Conservation (phyloP, 1,140 invertebrate species). For the Heliconius hewitsoni region DNA sequence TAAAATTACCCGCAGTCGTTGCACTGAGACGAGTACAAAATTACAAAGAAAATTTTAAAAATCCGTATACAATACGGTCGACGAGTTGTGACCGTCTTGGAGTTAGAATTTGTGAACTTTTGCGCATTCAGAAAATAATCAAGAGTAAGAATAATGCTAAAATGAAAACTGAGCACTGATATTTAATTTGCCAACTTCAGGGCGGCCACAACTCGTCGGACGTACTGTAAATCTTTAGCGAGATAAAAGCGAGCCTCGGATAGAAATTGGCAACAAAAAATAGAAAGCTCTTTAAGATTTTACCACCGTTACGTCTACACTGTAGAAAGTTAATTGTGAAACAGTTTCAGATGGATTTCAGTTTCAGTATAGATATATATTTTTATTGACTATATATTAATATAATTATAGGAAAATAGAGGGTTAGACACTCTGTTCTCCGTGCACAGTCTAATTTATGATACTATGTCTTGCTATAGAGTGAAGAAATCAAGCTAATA, state of each 20-base stretch:
- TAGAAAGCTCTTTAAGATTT: constrained; percentile 13
- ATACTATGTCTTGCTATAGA: too few species aligned
- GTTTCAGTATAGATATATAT: background rate
- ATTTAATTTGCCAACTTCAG: too few species aligned
- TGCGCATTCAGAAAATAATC: too few species aligned
- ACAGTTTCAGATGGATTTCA: constrained; percentile 5
- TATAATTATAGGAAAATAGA: background rate
- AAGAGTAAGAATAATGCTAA: background rate
- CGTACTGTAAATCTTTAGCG: background rate
- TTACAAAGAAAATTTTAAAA: background rate
- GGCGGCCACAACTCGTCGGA: too few species aligned
- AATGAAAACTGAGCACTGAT: background rate
- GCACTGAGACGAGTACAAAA: background rate
- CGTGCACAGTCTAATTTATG: too few species aligned
- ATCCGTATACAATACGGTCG: background rate
- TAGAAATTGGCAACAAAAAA: constrained; percentile 11
- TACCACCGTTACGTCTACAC: constrained; percentile 6
- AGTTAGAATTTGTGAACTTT: too few species aligned
- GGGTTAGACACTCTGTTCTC: background rate
- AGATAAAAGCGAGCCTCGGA: constrained; percentile 1
- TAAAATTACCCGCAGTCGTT: background rate
- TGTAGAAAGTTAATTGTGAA: constrained; percentile 5
- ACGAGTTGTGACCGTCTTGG: too few species aligned
- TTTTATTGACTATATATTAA: background rate
- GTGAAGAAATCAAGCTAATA: too few species aligned